Evolutionary conservation across 2,113 vertebrate species (phyloP), one percentile per base, ranked within the genome.

Genomic region (Microcebus murinus): DNA sequence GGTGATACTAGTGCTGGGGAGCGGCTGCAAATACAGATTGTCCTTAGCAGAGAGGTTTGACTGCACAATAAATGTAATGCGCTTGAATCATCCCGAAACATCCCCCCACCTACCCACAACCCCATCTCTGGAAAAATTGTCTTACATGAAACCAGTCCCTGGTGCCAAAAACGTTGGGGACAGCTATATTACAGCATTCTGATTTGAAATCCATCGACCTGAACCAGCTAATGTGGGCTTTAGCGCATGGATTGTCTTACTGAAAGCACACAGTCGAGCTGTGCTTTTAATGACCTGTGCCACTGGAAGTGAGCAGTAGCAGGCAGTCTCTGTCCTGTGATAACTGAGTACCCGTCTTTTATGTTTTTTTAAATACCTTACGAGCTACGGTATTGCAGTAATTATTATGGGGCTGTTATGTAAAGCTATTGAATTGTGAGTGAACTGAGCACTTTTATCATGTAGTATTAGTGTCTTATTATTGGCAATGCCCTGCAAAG

Each of bases 371-470:
- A 42, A 63, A 70, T 13, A 13, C 34, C 45, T 48, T 8, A 5
- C 2, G 11, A 61, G 67, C 34, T 76, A 20, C 12, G 6, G 8
- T 50, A 42, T 77, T 59, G 6, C 4, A 0, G 0, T 11, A 0
- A 34, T 6, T 15, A 3, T 57, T 36, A 36, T 12, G 31, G 23
- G 83, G 57, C 70, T 3, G 0, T 67, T 27, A 8, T 15, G 0
- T 23, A 36, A 59, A 31, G 18, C 77, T 13, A 12, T 59, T 7
- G 1, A 8, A 25, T 67, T 6, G 0, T 52, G 15, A 52, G 76
- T 0, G 7, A 31, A 55, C 8, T 0, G 4, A 52, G 18, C 4
- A 0, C 10, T 48, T 70, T 8, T 3, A 3, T 42, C 1, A 6
- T 1, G 10, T 42, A 42, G 8, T 34, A 1, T 45, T 42, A 29